phyloP scores from a whole-genome alignment of 2,888 invertebrate species.

The Microctonus brassicae region DNA sequence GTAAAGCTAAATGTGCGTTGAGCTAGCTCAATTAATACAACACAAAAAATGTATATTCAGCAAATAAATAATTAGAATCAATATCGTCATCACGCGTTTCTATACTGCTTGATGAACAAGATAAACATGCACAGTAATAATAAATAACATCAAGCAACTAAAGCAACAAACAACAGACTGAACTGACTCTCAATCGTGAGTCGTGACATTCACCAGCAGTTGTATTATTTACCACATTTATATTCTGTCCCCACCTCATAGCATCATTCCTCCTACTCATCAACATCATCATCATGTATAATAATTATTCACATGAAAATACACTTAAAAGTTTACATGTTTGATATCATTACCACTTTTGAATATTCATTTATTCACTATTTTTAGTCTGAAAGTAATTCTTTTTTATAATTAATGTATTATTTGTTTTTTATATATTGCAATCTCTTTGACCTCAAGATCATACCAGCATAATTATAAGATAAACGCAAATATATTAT shows the following conservation, averaged over 20 bases:
- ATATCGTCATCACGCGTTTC: slow-evolving; percentile 1
- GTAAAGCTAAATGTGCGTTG: not conserved
- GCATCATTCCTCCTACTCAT: not conserved
- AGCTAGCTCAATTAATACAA: not conserved
- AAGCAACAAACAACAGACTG: slow-evolving; percentile 50
- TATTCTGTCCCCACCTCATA: slow-evolving; percentile 39
- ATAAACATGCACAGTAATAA: not conserved
- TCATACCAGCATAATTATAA: too few species aligned
- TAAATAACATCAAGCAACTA: slow-evolving; percentile 14
- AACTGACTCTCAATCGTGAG: too few species aligned
- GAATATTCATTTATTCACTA: too few species aligned
- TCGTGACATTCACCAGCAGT: slow-evolving; percentile 49
- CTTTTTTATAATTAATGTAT: too few species aligned
- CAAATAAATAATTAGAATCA: slow-evolving; percentile 8
- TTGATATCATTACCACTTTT: too few species aligned
- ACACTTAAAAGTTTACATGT: too few species aligned
- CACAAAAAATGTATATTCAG: too few species aligned
- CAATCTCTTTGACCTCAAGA: too few species aligned
- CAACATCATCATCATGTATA: too few species aligned
- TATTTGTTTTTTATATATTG: too few species aligned
- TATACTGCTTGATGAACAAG: not conserved
- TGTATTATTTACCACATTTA: slow-evolving; percentile 57
- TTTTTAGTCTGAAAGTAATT: too few species aligned
- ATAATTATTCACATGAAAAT: not conserved
- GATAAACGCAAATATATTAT: not conserved